Conservation (phyloP, 1,140 invertebrate genomes). For the Drosophila albomicans region DNA sequence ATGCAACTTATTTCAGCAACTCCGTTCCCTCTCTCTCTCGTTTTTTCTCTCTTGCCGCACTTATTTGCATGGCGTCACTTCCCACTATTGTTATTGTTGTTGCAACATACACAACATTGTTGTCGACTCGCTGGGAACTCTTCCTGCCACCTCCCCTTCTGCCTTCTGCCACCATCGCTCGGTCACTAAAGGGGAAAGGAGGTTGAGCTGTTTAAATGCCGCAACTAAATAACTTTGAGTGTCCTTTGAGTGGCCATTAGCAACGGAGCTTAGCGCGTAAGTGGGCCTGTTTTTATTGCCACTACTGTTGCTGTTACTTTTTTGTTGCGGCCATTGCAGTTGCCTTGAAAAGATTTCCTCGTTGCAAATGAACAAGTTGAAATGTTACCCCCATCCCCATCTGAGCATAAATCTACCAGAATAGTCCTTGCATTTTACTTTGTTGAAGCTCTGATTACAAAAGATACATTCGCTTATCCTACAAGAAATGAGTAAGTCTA, state of each 20-base stretch:
- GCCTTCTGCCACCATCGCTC: too few relatives aligned
- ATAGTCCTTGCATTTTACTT: too few relatives aligned
- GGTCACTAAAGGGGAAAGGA: not conserved
- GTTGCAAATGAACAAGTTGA: not conserved
- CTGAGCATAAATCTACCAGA: not conserved
- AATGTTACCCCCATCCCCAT: not conserved
- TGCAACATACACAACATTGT: slow-evolving; percentile 63
- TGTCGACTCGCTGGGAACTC: slow-evolving; percentile 23
- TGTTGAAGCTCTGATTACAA: too few relatives aligned
- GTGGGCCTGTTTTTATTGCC: slow-evolving; percentile 59
- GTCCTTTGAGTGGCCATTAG: slow-evolving; percentile 82
- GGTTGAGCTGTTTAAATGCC: slow-evolving; percentile 68
- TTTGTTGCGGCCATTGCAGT: slow-evolving; percentile 22
- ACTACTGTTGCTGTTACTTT: slow-evolving; percentile 46
- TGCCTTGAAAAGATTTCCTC: not conserved
- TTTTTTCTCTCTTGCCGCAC: slow-evolving; percentile 1
- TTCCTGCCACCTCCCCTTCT: not conserved
- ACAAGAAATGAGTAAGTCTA: too few relatives aligned
- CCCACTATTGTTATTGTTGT: slow-evolving; percentile 30
- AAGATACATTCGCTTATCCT: too few relatives aligned
- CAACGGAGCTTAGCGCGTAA: slow-evolving; percentile 66
- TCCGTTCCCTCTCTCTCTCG: not conserved
- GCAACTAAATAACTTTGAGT: slow-evolving; percentile 81
- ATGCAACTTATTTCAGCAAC: slow-evolving; percentile 72
- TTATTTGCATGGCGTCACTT: slow-evolving; percentile 65